Evolutionary conservation across 2,113 vertebrate species (phyloP), one percentile per base, ranked within the genome.

Genomic region (Callaeas wilsoni): DNA sequence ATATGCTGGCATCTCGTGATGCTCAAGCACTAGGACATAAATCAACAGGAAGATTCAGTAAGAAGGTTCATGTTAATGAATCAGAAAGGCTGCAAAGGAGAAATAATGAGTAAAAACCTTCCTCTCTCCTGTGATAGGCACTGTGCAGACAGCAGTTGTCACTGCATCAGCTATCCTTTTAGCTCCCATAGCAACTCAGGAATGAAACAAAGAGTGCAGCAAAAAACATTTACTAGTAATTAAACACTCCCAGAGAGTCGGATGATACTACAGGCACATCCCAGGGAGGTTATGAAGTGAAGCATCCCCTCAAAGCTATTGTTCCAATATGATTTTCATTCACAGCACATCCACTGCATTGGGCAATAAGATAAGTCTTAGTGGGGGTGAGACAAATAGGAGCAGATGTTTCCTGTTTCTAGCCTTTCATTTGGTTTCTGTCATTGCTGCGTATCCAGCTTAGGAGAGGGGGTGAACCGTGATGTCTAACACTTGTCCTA

Each of bases 381-480:
- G 91, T 91, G 85, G 95, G 95, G 89, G 91, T 94, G 92, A 95
- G 90, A 93, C 85, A 95, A 94, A 96, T 85, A 90, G 92, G 90
- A 96, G 94, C 88, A 94, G 92, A 93, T 95, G 96, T 97, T 97
- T 97, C 96, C 91, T 97, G 96, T 94, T 96, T 92, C 95, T 57
- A 84, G 96, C 88, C 89, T 95, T 97, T 90, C 95, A 93, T 96
- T 93, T 96, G 93, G 93, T 96, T 96, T 91, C 92, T 95, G 92
- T 90, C 92, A 92, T 62, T 94, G 93, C 91, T 94, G 80, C 57
- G 0, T 85, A 79, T 87, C 88, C 89, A 90, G 86, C 88, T 95
- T 90, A 92, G 84, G 78, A 90, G 87, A 94, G 92, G 63, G 94
- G 93, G 68, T 89, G 88, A 96, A 89, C 88, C 23, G 19, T 83